Conservation (phyloP, 2,113 vertebrate genomes). For the Phyllopteryx taeniolatus region DNA sequence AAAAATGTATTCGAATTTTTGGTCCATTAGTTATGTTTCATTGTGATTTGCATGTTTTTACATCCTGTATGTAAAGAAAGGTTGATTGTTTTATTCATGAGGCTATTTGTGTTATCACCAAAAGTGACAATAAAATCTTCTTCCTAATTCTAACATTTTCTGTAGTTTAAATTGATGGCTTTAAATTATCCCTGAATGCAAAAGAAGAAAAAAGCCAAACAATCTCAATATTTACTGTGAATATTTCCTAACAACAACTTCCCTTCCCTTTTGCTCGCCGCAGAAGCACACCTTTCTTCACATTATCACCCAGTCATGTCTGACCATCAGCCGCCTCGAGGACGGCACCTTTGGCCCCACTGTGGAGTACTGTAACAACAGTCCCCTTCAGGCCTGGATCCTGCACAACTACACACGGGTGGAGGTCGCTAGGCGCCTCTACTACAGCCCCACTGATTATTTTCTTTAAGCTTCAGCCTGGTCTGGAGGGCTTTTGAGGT, state of each 20-base stretch:
- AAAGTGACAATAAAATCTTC: not conserved
- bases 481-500: conserved; percentile 31
- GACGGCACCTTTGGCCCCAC: conserved; percentile 82
- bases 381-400: conserved; percentile 79
- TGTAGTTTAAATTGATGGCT: not conserved
- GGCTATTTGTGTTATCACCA: not conserved
- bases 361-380: conserved; percentile 84
- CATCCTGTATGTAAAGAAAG: not conserved
- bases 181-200: not conserved
- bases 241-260: conserved; percentile 11
- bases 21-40: not conserved
- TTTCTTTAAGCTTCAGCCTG: conserved; percentile 73
- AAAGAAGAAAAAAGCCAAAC: not conserved
- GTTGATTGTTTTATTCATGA: conserved; percentile 2
- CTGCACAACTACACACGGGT: conserved; percentile 82
- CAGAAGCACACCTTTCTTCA: conserved; percentile 90
- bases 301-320: conserved; percentile 89
- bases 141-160: not conserved
- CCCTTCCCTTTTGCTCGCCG: conserved; percentile 50
- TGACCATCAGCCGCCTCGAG: conserved; percentile 83
- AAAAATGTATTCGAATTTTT: not conserved
- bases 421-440: conserved; percentile 85
- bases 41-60: not conserved
- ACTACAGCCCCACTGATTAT: conserved; percentile 86
- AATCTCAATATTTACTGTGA: not conserved